Conservation (phyloP, 2,888 invertebrate genomes). For the Nysson spinosus region DNA sequence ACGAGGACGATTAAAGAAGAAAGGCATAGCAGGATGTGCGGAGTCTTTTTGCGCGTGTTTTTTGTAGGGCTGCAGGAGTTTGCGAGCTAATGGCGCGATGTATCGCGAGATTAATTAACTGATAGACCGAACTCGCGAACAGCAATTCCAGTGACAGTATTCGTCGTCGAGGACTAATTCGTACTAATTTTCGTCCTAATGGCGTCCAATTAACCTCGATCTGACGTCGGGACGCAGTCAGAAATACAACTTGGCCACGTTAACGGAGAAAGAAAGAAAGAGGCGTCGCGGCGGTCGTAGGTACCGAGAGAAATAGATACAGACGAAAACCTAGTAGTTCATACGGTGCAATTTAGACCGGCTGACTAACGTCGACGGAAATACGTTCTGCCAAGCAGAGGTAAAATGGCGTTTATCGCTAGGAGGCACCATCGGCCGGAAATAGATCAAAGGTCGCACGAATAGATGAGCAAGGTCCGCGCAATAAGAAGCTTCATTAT, state of each 20-base stretch:
- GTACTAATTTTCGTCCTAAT: conserved; percentile 56
- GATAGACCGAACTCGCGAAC: conserved; percentile 32
- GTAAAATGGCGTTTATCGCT: conserved; percentile 50
- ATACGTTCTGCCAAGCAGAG: conserved; percentile 50
- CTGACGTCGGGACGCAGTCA: conserved; percentile 49
- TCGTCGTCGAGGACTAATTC: conserved; percentile 46
- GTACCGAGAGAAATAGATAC: conserved; percentile 14
- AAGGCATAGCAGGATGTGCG: too few relatives aligned
- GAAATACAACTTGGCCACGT: conserved; percentile 54
- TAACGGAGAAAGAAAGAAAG: conserved; percentile 2
- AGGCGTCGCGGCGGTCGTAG: conserved; percentile 14
- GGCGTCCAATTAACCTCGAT: conserved; percentile 61
- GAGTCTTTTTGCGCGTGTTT: too few relatives aligned
- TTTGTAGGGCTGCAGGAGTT: too few relatives aligned
- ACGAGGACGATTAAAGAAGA: too few relatives aligned
- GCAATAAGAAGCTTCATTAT: not conserved
- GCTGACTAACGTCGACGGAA: conserved; percentile 66
- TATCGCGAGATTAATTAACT: conserved; percentile 43
- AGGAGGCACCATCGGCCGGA: conserved; percentile 36
- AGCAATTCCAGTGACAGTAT: conserved; percentile 24
- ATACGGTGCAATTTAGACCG: conserved; percentile 53
- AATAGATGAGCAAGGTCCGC: conserved; percentile 43
- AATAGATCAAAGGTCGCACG: conserved; percentile 61
- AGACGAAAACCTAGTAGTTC: conserved; percentile 41
- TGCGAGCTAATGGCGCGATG: not conserved